A percentile compares a stretch with the other conserved stretches of the same genome.
Conservation (phyloP, 2,797 vertebrate genomes). For the Gallirallus australis region DNA sequence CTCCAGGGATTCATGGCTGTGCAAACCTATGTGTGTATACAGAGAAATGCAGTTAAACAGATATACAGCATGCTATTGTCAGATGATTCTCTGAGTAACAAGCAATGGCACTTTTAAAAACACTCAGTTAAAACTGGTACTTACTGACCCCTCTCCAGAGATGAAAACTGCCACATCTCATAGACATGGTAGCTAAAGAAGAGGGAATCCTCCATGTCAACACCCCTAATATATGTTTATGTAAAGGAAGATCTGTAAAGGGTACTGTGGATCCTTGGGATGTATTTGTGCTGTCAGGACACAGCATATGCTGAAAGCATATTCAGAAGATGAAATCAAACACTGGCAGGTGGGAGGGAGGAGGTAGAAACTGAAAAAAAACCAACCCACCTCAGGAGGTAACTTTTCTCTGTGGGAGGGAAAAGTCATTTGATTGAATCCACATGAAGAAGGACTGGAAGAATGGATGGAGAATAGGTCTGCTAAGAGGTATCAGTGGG, state of each 20-base stretch:
- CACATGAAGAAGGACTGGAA: not conserved
- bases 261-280: not conserved
- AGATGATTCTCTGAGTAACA: not conserved
- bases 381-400: not conserved
- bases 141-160: not conserved
- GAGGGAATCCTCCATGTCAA: not conserved
- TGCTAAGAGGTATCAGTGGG: not conserved
- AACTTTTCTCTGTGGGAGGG: not conserved
- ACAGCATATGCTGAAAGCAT: not conserved
- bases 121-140: not conserved
- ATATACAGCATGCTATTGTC: accelerated
- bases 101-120: not conserved
- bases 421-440: not conserved
- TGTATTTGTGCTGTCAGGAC: not conserved
- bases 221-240: accelerated
- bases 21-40: not conserved
- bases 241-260: not conserved
- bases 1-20: not conserved
- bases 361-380: not conserved
- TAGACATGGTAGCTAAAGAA: accelerated
- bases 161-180: not conserved
- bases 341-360: not conserved
- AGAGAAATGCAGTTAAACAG: slow-evolving; percentile 3
- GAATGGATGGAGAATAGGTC: not conserved
- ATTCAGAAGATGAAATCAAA: not conserved